Percentiles rank a stretch among this genome's conserved stretches.
Evolutionary conservation across 2,888 invertebrate genomes (phyloP).

Genomic region (Cryptocephalus moraei): DNA sequence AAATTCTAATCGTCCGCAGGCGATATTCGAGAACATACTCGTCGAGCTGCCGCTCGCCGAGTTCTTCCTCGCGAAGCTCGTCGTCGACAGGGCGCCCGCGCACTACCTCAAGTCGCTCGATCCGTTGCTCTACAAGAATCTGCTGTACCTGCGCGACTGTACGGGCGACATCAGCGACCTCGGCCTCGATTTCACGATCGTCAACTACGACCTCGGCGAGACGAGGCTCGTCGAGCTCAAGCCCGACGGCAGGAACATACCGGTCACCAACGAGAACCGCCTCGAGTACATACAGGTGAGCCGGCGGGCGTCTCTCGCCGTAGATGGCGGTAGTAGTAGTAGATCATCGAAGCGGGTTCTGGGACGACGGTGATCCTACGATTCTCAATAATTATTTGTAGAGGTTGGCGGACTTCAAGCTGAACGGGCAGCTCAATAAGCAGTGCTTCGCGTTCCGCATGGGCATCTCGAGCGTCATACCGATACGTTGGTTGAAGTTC

Average conservation of each 20-base stretch:
- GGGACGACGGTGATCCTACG: too few relatives aligned
- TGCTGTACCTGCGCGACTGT: conserved; percentile 79
- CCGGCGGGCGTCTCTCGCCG: too few relatives aligned
- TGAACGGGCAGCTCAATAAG: conserved; percentile 79
- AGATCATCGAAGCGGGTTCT: too few relatives aligned
- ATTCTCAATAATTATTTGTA: too few relatives aligned
- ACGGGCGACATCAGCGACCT: conserved; percentile 77
- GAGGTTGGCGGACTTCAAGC: conserved; percentile 88
- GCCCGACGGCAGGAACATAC: conserved; percentile 79
- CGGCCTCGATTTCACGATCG: conserved; percentile 86
- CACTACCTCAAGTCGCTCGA: conserved; percentile 91
- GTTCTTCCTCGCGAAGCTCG: conserved; percentile 84
- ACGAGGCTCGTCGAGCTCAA: conserved; percentile 78
- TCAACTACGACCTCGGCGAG: conserved; percentile 83
- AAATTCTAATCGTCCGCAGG: conserved; percentile 54
- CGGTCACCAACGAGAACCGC: conserved; percentile 84
- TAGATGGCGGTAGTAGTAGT: too few relatives aligned
- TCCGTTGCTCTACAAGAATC: conserved; percentile 82
- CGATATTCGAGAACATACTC: conserved; percentile 87
- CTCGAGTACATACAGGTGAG: conserved; percentile 77
- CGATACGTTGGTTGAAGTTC: conserved; percentile 87
- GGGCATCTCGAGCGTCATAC: conserved; percentile 84
- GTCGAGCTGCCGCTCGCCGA: conserved; percentile 93
- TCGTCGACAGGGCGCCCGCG: conserved; percentile 66
- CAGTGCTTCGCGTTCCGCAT: conserved; percentile 84